A percentile compares a stretch with the other conserved stretches of the same genome.
phyloP scores from a whole-genome alignment of 2,113 vertebrate genomes.

The Anguilla rostrata region DNA sequence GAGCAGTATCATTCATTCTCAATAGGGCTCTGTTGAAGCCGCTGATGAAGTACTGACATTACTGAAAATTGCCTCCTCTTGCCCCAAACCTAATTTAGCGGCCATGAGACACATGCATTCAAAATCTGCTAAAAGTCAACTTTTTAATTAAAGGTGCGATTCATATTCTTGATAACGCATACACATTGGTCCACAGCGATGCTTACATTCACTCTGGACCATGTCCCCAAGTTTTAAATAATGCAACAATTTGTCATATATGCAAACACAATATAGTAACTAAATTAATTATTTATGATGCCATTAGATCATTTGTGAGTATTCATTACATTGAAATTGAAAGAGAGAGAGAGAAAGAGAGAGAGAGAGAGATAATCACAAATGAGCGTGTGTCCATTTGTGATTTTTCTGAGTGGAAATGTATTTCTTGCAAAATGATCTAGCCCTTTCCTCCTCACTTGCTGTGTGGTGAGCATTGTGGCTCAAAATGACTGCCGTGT shows the following conservation, averaged over 20 bases:
- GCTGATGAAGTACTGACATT: background rate
- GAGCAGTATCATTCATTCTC: background rate
- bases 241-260: background rate
- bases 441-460: background rate
- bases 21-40: background rate
- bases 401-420: too few species aligned
- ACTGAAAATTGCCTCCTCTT: constrained; percentile 3
- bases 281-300: too few species aligned
- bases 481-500: background rate
- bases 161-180: constrained; percentile 23
- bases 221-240: background rate
- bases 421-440: too few species aligned
- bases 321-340: background rate
- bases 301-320: background rate
- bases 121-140: constrained; percentile 1
- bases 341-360: background rate
- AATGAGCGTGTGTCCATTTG: background rate
- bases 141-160: constrained; percentile 26
- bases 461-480: background rate
- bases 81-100: constrained; percentile 18
- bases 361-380: background rate
- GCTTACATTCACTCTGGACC: background rate
- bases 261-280: too few species aligned
- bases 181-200: background rate
- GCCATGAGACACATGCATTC: background rate